phyloP scores from a whole-genome alignment of 2,113 vertebrate genomes.

The Ifrita kowaldi region DNA sequence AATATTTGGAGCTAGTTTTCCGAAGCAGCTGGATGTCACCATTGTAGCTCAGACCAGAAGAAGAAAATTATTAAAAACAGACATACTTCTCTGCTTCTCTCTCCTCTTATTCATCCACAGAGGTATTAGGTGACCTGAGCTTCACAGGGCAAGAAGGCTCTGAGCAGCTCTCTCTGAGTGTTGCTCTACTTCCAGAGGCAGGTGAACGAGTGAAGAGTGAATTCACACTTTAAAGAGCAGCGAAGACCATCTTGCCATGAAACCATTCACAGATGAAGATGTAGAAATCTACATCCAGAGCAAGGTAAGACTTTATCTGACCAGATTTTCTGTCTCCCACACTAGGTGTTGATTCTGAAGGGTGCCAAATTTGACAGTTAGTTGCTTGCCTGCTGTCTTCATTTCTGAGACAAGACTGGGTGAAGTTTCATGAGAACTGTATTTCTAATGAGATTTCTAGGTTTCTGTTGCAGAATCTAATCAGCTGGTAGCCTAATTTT shows the following conservation, averaged over 20 bases:
- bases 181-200: not conserved
- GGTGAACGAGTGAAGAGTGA: not conserved
- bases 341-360: conserved; percentile 29
- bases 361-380: conserved; percentile 43
- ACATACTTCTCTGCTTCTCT: not conserved
- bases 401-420: not conserved
- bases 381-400: conserved; percentile 50
- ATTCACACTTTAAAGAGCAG: not conserved
- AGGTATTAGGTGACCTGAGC: not conserved
- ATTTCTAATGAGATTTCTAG: conserved; percentile 53
- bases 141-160: not conserved
- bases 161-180: not conserved
- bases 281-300: conserved; percentile 67
- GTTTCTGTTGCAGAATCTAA: not conserved
- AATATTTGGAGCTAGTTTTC: not conserved
- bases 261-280: conserved; percentile 66
- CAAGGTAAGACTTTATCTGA: conserved; percentile 66
- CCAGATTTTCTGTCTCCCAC: conserved; percentile 21
- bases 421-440: conserved; percentile 18
- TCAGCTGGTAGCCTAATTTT: not conserved
- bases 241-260: conserved; percentile 67
- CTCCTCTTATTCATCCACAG: conserved; percentile 1
- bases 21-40: not conserved
- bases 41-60: not conserved
- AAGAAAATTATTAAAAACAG: not conserved